phyloP scores from a whole-genome alignment of 1,140 invertebrate species.

The Lasioglossum baleicum region DNA sequence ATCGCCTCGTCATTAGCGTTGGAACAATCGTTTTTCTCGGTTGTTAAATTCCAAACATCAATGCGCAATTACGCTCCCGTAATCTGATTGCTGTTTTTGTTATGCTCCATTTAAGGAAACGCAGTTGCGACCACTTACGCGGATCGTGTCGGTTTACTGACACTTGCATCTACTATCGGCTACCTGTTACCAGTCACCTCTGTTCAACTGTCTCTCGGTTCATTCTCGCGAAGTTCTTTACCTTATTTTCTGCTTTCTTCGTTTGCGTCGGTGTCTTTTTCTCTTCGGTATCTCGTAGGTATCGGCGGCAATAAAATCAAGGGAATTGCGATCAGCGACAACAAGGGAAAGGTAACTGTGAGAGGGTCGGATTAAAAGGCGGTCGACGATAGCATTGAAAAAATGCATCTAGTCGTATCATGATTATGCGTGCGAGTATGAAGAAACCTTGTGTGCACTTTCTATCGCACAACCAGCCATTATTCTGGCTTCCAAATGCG shows the following conservation, averaged over 20 bases:
- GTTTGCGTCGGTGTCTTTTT: background rate
- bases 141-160: background rate
- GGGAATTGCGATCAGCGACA: background rate
- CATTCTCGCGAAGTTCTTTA: background rate
- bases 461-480: background rate
- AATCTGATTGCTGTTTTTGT: background rate
- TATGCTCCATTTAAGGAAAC: slow-evolving; percentile 14
- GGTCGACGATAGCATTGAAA: background rate
- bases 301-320: background rate
- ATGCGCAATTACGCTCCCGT: background rate
- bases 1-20: background rate
- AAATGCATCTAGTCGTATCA: slow-evolving; percentile 1
- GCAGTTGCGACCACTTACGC: background rate
- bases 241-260: too few species aligned
- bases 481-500: slow-evolving; percentile 33
- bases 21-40: background rate
- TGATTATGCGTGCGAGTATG: background rate
- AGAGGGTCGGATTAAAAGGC: background rate
- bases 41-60: background rate
- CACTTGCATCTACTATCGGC: background rate
- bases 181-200: too few species aligned
- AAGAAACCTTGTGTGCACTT: background rate
- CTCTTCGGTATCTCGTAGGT: background rate
- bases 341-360: too few species aligned
- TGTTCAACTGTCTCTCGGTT: too few species aligned